Base-by-base conservation (phyloP, 2,888 invertebrate genomes). In the Formica aserva region DNA sequence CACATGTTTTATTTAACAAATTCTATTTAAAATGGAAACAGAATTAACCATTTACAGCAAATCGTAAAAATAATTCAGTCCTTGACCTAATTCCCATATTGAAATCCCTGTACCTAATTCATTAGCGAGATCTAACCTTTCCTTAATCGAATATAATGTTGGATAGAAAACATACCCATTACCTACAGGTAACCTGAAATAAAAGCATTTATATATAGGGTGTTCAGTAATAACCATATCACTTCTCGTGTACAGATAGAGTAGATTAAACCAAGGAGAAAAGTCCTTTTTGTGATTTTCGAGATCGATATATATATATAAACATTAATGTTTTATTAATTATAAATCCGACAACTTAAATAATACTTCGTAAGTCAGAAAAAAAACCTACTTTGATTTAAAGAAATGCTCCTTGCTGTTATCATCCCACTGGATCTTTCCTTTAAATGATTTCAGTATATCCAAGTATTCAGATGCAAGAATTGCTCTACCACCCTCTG, bases 61-160 rank as follows among this genome's bases (percentile, higher is more conserved):
- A 95, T 99, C 99, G 94, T 98, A 99, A 95, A 99, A 99, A 94
- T 98, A 99, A 95, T 98, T 97, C 26, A 99, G 95, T 32, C 99
- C 99, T 95, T 99, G 99, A 0, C 99, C 99, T n/a, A 99, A 95
- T 94, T 99, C 99, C 99, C 99, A 99, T 91, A 99, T 97, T 0
- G 98, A 97, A 65, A 99, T 95, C 0, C 99, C 98, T 3, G 97
- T 97, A 11, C 98, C 97, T 75, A 98, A 95, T 93, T 98, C 96
- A 82, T 96, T 95, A 0, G 98, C 98, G 69, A 99, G 95, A 83
- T 98, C 96, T 22, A 99, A 95, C 88, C 99, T 96, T 93, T 96
- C 96, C 86, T 97, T 96, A 88, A 99, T 97, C 0, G 99, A 98
- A 92, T 97, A 96, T n/a, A 99, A 95, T 0, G 98, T 98, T 4